Conservation (phyloP, 2,888 invertebrate genomes). For the Cephonodes hylas region DNA sequence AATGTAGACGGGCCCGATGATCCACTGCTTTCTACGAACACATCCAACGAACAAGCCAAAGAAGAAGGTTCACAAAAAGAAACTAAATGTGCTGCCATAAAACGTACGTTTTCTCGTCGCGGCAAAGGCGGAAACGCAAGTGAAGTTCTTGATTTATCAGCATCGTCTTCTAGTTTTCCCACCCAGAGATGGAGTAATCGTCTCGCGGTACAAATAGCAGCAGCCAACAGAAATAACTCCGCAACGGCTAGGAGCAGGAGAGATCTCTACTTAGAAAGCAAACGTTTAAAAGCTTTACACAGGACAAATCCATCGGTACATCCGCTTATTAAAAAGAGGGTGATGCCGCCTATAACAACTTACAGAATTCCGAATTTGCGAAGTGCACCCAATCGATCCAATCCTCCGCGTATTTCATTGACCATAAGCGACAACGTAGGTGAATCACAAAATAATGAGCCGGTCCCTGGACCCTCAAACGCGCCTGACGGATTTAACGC, state of each 20-base stretch:
- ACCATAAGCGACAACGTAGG: conserved; percentile 35
- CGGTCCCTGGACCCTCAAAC: conserved; percentile 59
- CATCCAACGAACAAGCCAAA: conserved; percentile 7
- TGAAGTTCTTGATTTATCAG: conserved; percentile 28
- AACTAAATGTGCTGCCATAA: conserved; percentile 19
- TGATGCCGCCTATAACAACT: conserved; percentile 56
- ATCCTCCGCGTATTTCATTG: conserved; percentile 28
- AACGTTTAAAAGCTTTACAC: conserved; percentile 66
- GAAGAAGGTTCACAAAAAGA: conserved; percentile 25
- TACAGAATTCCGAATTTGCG: conserved; percentile 67
- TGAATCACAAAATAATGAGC: conserved; percentile 44
- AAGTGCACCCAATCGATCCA: conserved; percentile 44
- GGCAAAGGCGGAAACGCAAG: conserved; percentile 23
- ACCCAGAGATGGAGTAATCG: conserved; percentile 66
- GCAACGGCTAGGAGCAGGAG: conserved; percentile 62
- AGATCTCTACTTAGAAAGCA: conserved; percentile 64
- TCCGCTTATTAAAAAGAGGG: conserved; percentile 58
- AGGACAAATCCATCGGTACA: conserved; percentile 66
- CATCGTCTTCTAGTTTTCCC: conserved; percentile 28
- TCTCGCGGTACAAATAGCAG: conserved; percentile 72
- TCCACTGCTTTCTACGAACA: conserved; percentile 18
- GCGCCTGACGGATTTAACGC: conserved; percentile 38
- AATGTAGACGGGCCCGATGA: conserved; percentile 69
- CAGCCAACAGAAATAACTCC: conserved; percentile 71
- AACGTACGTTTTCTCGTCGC: conserved; percentile 33